phyloP scores from a whole-genome alignment of 2,888 invertebrate species.

The Andrena chrysosceles region DNA sequence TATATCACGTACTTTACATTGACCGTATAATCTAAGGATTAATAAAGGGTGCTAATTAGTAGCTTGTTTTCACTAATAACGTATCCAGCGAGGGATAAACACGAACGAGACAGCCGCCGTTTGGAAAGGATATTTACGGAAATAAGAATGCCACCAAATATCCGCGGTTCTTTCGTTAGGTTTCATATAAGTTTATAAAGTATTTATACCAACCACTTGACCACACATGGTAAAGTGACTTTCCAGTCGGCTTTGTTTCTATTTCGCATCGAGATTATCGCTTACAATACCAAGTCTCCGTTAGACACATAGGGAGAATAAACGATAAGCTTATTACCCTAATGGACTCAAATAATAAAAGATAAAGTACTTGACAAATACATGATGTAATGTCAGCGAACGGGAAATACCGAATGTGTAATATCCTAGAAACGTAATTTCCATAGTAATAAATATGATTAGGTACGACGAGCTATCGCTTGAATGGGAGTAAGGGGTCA shows the following conservation, averaged over 20 bases:
- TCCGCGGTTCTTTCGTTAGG: constrained; percentile 16
- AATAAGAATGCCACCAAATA: constrained; percentile 13
- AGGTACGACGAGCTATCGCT: not conserved
- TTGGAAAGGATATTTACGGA: constrained; percentile 27
- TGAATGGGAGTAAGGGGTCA: not conserved
- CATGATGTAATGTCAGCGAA: constrained; percentile 11
- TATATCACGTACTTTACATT: constrained; percentile 48
- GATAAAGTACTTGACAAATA: constrained; percentile 3
- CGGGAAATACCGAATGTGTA: not conserved
- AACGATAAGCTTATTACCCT: not conserved
- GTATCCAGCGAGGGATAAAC: constrained; percentile 23
- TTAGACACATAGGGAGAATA: not conserved
- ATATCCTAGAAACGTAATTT: not conserved
- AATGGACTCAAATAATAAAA: constrained; percentile 19
- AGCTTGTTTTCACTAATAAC: constrained; percentile 65
- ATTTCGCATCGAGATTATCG: not conserved
- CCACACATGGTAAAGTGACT: not conserved
- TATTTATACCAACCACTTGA: constrained; percentile 54
- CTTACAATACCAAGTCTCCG: not conserved
- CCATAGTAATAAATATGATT: not conserved
- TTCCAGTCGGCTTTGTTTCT: not conserved
- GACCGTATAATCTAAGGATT: constrained; percentile 51
- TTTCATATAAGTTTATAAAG: constrained; percentile 63
- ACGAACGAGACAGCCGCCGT: not conserved
- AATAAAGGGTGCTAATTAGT: constrained; percentile 70